Conservation (phyloP, 2,888 invertebrate genomes). For the Catocala fraxini region DNA sequence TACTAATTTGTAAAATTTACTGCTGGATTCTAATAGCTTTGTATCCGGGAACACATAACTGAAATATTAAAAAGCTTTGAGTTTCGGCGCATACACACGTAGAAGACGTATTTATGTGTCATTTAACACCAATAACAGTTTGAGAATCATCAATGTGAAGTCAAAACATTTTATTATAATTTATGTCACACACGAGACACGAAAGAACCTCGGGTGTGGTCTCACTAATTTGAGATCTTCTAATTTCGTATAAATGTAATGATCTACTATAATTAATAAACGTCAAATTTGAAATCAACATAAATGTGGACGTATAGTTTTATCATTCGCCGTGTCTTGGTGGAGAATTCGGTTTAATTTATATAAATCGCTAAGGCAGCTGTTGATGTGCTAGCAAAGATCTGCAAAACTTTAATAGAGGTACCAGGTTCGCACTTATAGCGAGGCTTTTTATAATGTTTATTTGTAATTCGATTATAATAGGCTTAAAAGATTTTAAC, state of each 20-base stretch:
- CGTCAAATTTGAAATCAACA: slow-evolving; percentile 17
- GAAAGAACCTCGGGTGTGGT: slow-evolving; percentile 65
- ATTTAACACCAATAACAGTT: slow-evolving; percentile 76
- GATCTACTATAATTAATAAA: slow-evolving; percentile 31
- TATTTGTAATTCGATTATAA: too few relatives aligned
- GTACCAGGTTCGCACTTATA: too few relatives aligned
- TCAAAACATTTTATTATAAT: slow-evolving; percentile 72
- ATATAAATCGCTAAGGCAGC: slow-evolving; percentile 1
- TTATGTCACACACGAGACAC: slow-evolving; percentile 47
- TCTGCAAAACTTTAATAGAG: too few relatives aligned
- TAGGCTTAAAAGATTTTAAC: too few relatives aligned
- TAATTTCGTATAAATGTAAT: slow-evolving; percentile 34
- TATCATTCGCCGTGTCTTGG: background rate
- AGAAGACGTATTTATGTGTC: slow-evolving; percentile 81
- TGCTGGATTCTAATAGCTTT: slow-evolving; percentile 75
- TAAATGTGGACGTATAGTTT: background rate
- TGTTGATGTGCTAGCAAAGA: too few relatives aligned
- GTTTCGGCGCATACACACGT: slow-evolving; percentile 56
- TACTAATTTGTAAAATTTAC: slow-evolving; percentile 85
- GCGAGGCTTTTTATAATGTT: too few relatives aligned
- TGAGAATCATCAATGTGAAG: slow-evolving; percentile 71
- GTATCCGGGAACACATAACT: slow-evolving; percentile 81
- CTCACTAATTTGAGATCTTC: slow-evolving; percentile 52
- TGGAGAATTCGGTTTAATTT: slow-evolving; percentile 4
- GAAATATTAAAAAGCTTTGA: slow-evolving; percentile 71